A percentile compares a stretch with the other conserved stretches of the same genome.
These are phyloP conservation scores for Tinea semifulvella DNA, from an alignment of 2,888 invertebrate genomes.

Conservation along the genomic window DNA sequence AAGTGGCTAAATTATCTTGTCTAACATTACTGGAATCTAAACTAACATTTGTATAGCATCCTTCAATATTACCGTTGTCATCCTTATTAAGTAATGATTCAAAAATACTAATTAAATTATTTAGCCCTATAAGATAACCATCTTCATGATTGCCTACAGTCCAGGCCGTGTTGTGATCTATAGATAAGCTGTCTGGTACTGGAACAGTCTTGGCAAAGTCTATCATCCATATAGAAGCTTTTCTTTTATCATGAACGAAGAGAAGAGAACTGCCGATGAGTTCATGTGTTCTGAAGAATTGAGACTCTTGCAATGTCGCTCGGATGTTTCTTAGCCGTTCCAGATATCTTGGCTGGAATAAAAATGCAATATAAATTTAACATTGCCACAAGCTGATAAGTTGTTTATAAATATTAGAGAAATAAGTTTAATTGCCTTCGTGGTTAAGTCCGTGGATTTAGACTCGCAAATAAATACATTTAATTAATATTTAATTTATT, in stretches of 20 bases:
- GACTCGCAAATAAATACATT: too few species aligned
- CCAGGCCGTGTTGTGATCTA: slow-evolving; percentile 87
- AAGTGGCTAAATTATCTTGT: slow-evolving; percentile 53
- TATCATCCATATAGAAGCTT: slow-evolving; percentile 95
- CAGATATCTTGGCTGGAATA: slow-evolving; percentile 80
- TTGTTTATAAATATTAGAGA: slow-evolving; percentile 10
- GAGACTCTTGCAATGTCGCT: slow-evolving; percentile 82
- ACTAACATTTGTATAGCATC: slow-evolving; percentile 39
- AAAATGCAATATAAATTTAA: slow-evolving; percentile 20
- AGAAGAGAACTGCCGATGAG: slow-evolving; percentile 94
- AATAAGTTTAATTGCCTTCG: too few species aligned
- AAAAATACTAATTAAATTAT: slow-evolving; percentile 89
- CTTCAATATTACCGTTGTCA: slow-evolving; percentile 48
- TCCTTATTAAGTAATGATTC: slow-evolving; percentile 66
- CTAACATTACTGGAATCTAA: slow-evolving; percentile 42
- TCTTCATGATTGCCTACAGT: slow-evolving; percentile 96
- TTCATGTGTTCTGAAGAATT: slow-evolving; percentile 93
- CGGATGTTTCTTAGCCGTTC: slow-evolving; percentile 86
- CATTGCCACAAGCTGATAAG: neutral
- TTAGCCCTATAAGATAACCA: slow-evolving; percentile 91
- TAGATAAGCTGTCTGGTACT: slow-evolving; percentile 76
- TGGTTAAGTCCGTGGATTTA: too few species aligned
- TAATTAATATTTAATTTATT: too few species aligned
- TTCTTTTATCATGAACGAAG: slow-evolving; percentile 90
- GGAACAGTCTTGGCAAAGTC: slow-evolving; percentile 96